These are phyloP conservation scores for Porites lobata DNA, from an alignment of 92 coral and sea anemone genomes.

Conservation along the genomic window DNA sequence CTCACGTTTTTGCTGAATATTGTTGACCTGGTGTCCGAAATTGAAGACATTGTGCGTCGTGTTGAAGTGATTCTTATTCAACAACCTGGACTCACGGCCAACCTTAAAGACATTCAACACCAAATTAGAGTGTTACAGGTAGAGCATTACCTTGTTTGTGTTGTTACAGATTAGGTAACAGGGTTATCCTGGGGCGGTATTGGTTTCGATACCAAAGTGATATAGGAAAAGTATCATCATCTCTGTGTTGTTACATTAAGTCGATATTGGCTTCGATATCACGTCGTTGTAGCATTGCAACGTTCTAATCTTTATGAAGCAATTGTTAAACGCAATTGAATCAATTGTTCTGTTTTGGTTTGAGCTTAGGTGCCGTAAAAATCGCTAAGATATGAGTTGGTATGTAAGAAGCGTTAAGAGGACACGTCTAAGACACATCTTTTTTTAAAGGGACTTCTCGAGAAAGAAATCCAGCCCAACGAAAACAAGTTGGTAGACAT, in stretches of 20 bases:
- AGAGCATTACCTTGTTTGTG: not conserved
- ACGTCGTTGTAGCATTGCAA: too few species aligned
- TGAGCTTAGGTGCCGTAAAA: too few species aligned
- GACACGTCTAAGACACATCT: not conserved
- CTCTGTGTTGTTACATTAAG: too few species aligned
- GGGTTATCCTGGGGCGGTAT: too few species aligned
- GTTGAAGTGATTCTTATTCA: constrained; percentile 87
- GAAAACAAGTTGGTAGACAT: constrained; percentile 74
- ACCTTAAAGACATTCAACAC: constrained; percentile 77
- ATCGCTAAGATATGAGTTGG: too few species aligned
- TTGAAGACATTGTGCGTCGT: constrained; percentile 86
- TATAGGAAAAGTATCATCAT: too few species aligned
- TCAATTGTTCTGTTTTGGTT: too few species aligned
- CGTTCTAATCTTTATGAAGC: too few species aligned
- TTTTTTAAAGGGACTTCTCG: constrained; percentile 70
- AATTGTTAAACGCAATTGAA: too few species aligned
- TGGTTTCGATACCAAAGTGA: too few species aligned
- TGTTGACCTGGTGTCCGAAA: constrained; percentile 72
- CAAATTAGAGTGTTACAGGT: constrained; percentile 84
- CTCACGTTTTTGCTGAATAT: constrained; percentile 86
- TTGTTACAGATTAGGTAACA: too few species aligned
- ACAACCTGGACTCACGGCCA: constrained; percentile 94
- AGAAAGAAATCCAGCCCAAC: constrained; percentile 83
- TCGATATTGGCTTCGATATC: too few species aligned
- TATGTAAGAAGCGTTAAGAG: not conserved